Percentiles rank a stretch among this genome's conserved stretches.
These are phyloP conservation scores for Oophaga pumilio DNA, from an alignment of 2,113 vertebrate species.

Conservation along the genomic window DNA sequence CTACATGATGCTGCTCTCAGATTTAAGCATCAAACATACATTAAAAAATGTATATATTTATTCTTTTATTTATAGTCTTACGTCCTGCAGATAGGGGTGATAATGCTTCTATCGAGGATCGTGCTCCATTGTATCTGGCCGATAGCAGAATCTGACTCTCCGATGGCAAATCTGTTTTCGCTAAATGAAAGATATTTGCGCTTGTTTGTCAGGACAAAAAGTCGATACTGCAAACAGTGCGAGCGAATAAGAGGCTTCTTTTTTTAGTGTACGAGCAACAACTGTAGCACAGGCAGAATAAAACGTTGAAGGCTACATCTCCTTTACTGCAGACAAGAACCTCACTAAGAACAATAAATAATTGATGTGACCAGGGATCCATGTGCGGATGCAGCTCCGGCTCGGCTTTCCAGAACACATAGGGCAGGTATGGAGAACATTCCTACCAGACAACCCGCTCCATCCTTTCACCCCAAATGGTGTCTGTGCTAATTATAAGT, in stretches of 20 bases:
- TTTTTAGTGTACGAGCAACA: slow-evolving; percentile 63
- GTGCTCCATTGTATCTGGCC: neutral
- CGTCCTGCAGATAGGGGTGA: neutral
- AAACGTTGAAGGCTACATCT: slow-evolving; percentile 65
- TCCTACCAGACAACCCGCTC: slow-evolving; percentile 60
- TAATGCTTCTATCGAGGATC: neutral
- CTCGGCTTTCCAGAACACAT: slow-evolving; percentile 63
- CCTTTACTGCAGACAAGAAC: slow-evolving; percentile 71
- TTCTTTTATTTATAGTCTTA: neutral
- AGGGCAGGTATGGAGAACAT: slow-evolving; percentile 59
- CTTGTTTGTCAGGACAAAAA: slow-evolving; percentile 64
- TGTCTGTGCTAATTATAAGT: slow-evolving; percentile 62
- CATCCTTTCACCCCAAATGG: slow-evolving; percentile 63
- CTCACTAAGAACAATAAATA: slow-evolving; percentile 74
- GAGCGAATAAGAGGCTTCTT: slow-evolving; percentile 60
- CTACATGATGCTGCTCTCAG: too few species aligned
- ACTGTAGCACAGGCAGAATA: slow-evolving; percentile 62
- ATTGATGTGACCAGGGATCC: slow-evolving; percentile 70
- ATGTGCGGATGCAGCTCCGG: slow-evolving; percentile 62
- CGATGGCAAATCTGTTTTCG: neutral
- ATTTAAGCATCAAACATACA: too few species aligned
- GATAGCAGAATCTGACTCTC: slow-evolving; percentile 22
- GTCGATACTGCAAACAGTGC: slow-evolving; percentile 66
- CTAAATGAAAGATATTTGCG: slow-evolving; percentile 61
- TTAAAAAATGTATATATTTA: neutral